A percentile compares a stretch with the other conserved stretches of the same genome.
phyloP scores from a whole-genome alignment of 2,113 vertebrate genomes.

The Scatophagus argus region DNA sequence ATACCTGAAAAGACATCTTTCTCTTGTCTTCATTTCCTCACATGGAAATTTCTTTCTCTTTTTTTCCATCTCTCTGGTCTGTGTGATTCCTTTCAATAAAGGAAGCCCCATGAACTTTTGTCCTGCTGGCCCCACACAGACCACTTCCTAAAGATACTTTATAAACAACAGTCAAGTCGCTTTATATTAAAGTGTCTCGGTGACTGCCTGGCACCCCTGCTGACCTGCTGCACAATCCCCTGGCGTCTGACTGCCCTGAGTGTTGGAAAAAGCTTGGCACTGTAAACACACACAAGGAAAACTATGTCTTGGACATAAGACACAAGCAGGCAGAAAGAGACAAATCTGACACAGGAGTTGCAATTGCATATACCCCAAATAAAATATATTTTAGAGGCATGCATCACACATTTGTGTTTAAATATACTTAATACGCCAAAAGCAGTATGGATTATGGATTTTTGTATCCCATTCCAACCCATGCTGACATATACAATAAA shows the following conservation, averaged over 20 bases:
- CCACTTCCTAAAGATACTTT: constrained; percentile 76
- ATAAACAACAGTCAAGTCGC: constrained; percentile 82
- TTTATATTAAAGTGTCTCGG: constrained; percentile 81
- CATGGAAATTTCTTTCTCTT: constrained; percentile 12
- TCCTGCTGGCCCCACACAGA: constrained; percentile 57
- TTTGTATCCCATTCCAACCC: constrained; percentile 32
- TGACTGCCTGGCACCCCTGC: constrained; percentile 72
- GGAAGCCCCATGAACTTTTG: constrained; percentile 65
- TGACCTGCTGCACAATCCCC: constrained; percentile 69
- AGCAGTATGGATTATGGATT: constrained; percentile 6
- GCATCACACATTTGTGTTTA: constrained; percentile 2
- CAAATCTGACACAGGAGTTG: constrained; percentile 5
- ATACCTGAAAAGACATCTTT: constrained; percentile 19
- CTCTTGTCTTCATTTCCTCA: constrained; percentile 24
- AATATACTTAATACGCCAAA: constrained; percentile 16
- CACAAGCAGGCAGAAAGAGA: constrained; percentile 5
- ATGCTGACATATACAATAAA: constrained; percentile 48
- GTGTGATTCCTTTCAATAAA: constrained; percentile 35
- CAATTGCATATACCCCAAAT: constrained; percentile 2
- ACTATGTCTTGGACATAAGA: constrained; percentile 7
- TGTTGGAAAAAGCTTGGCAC: constrained; percentile 36
- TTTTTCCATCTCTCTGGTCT: constrained; percentile 22
- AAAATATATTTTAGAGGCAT: constrained; percentile 5
- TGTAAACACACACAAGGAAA: constrained; percentile 10
- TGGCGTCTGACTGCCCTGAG: constrained; percentile 60